A percentile compares a stretch with the other conserved stretches of the same genome.
Evolutionary conservation across 2,797 vertebrate genomes (phyloP).

Genomic region (Chelon labrosus): DNA sequence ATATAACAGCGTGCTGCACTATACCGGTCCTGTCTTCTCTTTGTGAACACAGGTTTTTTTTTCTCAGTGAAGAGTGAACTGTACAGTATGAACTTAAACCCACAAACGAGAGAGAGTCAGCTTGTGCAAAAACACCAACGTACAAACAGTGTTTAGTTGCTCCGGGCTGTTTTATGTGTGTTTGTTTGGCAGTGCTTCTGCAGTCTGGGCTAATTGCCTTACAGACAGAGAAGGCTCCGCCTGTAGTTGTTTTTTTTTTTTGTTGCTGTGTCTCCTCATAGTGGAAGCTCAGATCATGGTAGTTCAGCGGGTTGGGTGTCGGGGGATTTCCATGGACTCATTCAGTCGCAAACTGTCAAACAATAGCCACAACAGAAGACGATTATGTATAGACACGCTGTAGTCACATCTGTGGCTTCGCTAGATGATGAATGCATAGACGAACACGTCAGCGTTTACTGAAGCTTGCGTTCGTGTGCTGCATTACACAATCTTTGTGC

Average conservation of each 20-base stretch:
- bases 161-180: constrained; percentile 39
- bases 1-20: constrained; percentile 41
- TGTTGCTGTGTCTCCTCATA: constrained; percentile 37
- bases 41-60: background rate
- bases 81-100: background rate
- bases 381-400: constrained; percentile 30
- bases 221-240: constrained; percentile 42
- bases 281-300: constrained; percentile 37
- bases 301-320: constrained; percentile 16
- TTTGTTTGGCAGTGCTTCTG: constrained; percentile 51
- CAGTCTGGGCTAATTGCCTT: constrained; percentile 54
- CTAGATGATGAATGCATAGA: constrained; percentile 13
- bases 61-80: constrained; percentile 4
- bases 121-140: constrained; percentile 22
- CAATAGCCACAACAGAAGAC: constrained; percentile 28
- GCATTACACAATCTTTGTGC: constrained; percentile 40
- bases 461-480: background rate
- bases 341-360: constrained; percentile 22
- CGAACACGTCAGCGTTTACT: constrained; percentile 10
- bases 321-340: constrained; percentile 64
- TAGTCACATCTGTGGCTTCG: constrained; percentile 34
- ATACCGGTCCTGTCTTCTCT: constrained; percentile 25
- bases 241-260: constrained; percentile 12
- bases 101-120: constrained; percentile 3
- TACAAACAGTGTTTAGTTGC: constrained; percentile 24